phyloP scores from a whole-genome alignment of 1,140 invertebrate species.

The Probaryconus sp. region DNA sequence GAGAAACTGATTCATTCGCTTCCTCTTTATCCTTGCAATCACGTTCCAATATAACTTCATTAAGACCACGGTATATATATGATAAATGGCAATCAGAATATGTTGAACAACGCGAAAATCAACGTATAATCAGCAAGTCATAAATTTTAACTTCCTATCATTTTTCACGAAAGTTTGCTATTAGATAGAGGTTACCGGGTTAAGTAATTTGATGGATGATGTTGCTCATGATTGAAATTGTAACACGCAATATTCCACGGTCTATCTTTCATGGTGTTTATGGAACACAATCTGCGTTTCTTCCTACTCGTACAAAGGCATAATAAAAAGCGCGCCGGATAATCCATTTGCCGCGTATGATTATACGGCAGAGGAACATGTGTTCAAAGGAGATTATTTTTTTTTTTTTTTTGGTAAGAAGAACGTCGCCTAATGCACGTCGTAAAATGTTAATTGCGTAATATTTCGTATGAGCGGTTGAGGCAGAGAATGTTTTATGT shows the following conservation, averaged over 20 bases:
- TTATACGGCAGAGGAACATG: conserved; percentile 24
- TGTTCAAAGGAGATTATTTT: conserved; percentile 3
- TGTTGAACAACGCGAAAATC: conserved; percentile 19
- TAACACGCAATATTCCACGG: conserved; percentile 51
- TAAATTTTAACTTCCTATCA: conserved; percentile 25
- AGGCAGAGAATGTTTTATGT: conserved; percentile 4
- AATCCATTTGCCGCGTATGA: conserved; percentile 27
- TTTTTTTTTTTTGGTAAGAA: conserved; percentile 13
- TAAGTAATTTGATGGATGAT: conserved; percentile 36
- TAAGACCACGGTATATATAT: too few relatives aligned
- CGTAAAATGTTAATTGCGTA: conserved; percentile 24
- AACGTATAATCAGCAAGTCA: conserved; percentile 19
- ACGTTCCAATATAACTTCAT: too few relatives aligned
- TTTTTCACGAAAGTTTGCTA: conserved; percentile 28
- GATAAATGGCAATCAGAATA: conserved; percentile 13
- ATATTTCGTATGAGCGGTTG: background rate
- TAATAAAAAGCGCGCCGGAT: conserved; percentile 25
- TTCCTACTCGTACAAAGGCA: conserved; percentile 27
- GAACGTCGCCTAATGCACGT: conserved; percentile 13
- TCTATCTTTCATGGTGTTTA: conserved; percentile 48
- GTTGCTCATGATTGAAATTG: conserved; percentile 43
- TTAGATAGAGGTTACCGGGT: conserved; percentile 60
- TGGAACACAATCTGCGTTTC: conserved; percentile 27
- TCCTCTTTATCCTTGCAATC: conserved; percentile 24
- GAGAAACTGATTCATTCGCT: conserved; percentile 16